Evolutionary conservation across 1,140 invertebrate species (phyloP).

Genomic region (Elysia chlorotica): DNA sequence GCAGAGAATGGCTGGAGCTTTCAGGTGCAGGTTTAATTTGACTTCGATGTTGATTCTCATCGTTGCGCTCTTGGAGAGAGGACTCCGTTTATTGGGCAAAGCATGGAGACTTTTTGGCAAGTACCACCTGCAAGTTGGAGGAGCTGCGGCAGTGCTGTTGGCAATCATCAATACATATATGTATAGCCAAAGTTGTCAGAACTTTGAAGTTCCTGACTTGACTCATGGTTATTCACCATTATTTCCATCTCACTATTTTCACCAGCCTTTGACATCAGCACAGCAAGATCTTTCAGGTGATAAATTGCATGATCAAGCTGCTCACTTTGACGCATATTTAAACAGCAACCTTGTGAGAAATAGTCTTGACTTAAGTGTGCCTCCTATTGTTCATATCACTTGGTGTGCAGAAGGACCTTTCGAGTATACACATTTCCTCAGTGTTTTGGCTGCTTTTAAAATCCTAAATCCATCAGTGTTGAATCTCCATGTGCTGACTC

Average conservation of each 20-base stretch:
- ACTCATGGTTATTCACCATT: conserved; percentile 14
- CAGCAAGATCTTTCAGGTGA: neutral
- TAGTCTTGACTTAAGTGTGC: neutral
- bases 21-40: too few species aligned
- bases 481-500: conserved; percentile 25
- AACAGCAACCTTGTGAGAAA: neutral
- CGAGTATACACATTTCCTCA: conserved; percentile 43
- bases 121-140: neutral
- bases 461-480: conserved; percentile 29
- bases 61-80: too few species aligned
- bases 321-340: conserved; percentile 1
- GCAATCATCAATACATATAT: neutral
- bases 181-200: neutral
- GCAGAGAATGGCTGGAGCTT: too few species aligned
- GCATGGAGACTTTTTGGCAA: neutral
- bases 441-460: conserved; percentile 40
- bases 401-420: conserved; percentile 41
- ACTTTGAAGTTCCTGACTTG: neutral
- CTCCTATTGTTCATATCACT: conserved; percentile 31
- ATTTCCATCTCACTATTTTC: conserved; percentile 16
- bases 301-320: neutral
- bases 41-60: too few species aligned
- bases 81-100: neutral
- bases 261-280: neutral
- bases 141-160: neutral